These are phyloP conservation scores for Indri indri DNA, from an alignment of 2,113 vertebrate genomes.

Conservation along the genomic window DNA sequence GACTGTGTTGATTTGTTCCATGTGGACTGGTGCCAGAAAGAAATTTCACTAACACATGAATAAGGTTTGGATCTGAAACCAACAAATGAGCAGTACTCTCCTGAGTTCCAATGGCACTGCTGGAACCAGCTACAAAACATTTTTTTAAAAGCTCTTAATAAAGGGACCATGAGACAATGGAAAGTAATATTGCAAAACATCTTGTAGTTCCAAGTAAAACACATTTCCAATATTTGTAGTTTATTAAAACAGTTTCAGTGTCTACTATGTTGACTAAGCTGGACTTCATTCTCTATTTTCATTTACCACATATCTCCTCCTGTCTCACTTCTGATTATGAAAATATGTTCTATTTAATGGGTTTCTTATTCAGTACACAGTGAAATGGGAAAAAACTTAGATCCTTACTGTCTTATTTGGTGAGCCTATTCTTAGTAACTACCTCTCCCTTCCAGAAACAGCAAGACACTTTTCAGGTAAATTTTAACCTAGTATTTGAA, in stretches of 20 bases:
- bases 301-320: background rate
- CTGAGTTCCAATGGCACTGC: conserved; percentile 89
- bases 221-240: background rate
- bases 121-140: conserved; percentile 85
- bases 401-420: background rate
- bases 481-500: background rate
- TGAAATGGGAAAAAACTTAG: conserved; percentile 9
- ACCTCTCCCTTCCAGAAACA: background rate
- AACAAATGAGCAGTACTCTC: conserved; percentile 98
- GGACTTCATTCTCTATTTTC: background rate
- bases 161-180: background rate
- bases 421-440: background rate
- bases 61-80: conserved; percentile 96
- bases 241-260: background rate
- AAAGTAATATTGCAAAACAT: background rate
- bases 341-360: background rate
- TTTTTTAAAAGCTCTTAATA: background rate
- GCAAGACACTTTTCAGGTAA: background rate
- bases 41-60: conserved; percentile 97
- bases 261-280: background rate
- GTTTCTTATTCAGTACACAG: background rate
- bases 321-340: background rate
- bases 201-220: background rate
- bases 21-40: conserved; percentile 97
- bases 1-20: conserved; percentile 97